Evolutionary conservation across 1,140 invertebrate species (phyloP).

Genomic region (Sminthurinus signatus): DNA sequence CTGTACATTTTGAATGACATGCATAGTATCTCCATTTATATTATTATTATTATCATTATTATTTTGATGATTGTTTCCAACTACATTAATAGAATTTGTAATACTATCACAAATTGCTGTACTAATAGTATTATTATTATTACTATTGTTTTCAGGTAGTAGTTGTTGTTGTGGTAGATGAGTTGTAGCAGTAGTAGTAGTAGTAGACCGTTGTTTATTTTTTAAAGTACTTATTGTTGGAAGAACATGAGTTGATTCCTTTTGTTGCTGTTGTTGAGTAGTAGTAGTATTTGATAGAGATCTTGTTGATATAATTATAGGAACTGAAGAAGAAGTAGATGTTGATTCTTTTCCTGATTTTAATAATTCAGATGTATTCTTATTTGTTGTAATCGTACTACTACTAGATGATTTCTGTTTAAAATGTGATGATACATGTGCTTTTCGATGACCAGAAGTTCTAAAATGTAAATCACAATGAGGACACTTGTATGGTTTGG

Average conservation of each 20-base stretch:
- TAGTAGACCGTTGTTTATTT: too few relatives aligned
- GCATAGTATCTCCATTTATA: constrained; percentile 16
- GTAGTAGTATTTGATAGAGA: too few relatives aligned
- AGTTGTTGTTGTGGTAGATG: not conserved
- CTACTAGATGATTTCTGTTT: constrained; percentile 39
- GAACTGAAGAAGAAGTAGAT: not conserved
- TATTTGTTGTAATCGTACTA: not conserved
- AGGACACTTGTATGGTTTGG: constrained; percentile 61
- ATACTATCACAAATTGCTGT: not conserved
- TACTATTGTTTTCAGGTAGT: not conserved
- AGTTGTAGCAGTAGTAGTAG: not conserved
- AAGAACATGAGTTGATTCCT: too few relatives aligned
- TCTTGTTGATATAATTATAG: too few relatives aligned
- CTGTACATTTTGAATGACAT: constrained; percentile 45
- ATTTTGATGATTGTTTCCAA: too few relatives aligned
- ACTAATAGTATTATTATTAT: not conserved
- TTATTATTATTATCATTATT: not conserved
- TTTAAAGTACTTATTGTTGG: too few relatives aligned
- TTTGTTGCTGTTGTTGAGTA: not conserved
- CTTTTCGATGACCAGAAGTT: constrained; percentile 61
- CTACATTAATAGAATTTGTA: not conserved
- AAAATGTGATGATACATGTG: constrained; percentile 55
- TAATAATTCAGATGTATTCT: too few relatives aligned
- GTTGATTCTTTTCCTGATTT: too few relatives aligned
- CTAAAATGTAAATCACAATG: constrained; percentile 61